Percentiles rank a stretch among this genome's conserved stretches.
Evolutionary conservation across 2,113 vertebrate species (phyloP).

Genomic region (Sinocyclocheilus anshuiensis): DNA sequence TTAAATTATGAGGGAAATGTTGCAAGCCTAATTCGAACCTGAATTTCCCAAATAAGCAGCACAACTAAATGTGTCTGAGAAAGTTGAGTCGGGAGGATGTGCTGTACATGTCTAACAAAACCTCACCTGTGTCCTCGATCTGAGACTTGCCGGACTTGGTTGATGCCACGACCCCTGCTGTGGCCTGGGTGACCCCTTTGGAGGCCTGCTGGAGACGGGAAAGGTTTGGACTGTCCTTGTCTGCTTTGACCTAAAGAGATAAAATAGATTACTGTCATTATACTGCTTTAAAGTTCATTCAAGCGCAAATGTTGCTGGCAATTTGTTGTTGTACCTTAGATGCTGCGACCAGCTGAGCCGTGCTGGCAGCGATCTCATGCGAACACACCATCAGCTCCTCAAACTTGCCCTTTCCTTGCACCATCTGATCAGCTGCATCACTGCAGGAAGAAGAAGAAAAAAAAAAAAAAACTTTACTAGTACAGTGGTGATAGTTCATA

Average conservation of each 20-base stretch:
- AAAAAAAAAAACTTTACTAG: neutral
- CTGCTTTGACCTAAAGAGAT: slow-evolving; percentile 86
- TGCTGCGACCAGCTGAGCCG: slow-evolving; percentile 93
- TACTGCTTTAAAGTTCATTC: neutral
- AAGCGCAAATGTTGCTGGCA: neutral
- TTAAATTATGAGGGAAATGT: neutral
- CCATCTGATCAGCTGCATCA: slow-evolving; percentile 91
- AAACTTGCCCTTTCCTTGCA: slow-evolving; percentile 93
- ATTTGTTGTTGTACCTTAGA: slow-evolving; percentile 83
- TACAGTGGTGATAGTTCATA: neutral
- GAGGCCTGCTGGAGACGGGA: slow-evolving; percentile 87
- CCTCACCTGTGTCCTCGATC: slow-evolving; percentile 89
- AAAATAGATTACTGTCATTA: neutral
- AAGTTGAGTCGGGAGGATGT: neutral
- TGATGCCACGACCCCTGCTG: slow-evolving; percentile 87
- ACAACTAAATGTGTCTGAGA: neutral
- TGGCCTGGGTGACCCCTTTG: slow-evolving; percentile 88
- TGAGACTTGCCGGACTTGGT: slow-evolving; percentile 92
- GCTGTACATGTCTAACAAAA: neutral
- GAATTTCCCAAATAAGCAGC: neutral
- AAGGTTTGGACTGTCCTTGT: slow-evolving; percentile 90
- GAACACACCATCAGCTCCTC: slow-evolving; percentile 98
- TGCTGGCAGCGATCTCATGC: slow-evolving; percentile 94
- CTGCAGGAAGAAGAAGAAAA: slow-evolving; percentile 68
- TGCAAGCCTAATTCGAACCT: neutral